Percentiles rank a stretch among this genome's conserved stretches.
Conservation (phyloP, 1,140 invertebrate genomes). For the Samia ricini region DNA sequence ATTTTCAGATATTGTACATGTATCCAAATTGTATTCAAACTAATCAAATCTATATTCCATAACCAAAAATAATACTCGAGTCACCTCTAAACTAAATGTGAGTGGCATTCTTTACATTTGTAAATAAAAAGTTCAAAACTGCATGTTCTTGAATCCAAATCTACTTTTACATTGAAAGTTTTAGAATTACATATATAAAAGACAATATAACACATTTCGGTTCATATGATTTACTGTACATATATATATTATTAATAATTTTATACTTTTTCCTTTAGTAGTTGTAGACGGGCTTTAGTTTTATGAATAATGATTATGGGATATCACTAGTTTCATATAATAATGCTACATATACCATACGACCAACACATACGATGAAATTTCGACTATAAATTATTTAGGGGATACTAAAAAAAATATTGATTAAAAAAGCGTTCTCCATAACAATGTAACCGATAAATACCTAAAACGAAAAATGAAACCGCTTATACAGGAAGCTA, state of each 20-base stretch:
- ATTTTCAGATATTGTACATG: too few relatives aligned
- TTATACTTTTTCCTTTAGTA: too few relatives aligned
- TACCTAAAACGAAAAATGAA: constrained; percentile 61
- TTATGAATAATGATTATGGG: too few relatives aligned
- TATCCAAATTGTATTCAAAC: not conserved
- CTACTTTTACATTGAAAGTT: not conserved
- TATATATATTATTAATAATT: too few relatives aligned
- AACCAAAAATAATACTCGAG: constrained; percentile 6
- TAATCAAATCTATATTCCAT: not conserved
- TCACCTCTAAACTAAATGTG: not conserved
- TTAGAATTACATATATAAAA: not conserved
- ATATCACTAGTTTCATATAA: too few relatives aligned
- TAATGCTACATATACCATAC: too few relatives aligned
- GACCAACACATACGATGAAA: too few relatives aligned
- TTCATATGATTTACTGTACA: too few relatives aligned
- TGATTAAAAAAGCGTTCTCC: not conserved
- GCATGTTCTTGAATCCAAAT: not conserved
- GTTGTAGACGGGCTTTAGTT: too few relatives aligned
- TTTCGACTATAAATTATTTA: too few relatives aligned
- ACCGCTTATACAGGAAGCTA: constrained; percentile 66
- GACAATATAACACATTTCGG: too few relatives aligned
- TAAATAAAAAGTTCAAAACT: not conserved
- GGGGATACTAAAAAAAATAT: too few relatives aligned
- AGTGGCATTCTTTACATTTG: not conserved
- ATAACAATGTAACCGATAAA: not conserved